Evolutionary conservation across 2,888 invertebrate species (phyloP).

Genomic region (Campoplex capitator): DNA sequence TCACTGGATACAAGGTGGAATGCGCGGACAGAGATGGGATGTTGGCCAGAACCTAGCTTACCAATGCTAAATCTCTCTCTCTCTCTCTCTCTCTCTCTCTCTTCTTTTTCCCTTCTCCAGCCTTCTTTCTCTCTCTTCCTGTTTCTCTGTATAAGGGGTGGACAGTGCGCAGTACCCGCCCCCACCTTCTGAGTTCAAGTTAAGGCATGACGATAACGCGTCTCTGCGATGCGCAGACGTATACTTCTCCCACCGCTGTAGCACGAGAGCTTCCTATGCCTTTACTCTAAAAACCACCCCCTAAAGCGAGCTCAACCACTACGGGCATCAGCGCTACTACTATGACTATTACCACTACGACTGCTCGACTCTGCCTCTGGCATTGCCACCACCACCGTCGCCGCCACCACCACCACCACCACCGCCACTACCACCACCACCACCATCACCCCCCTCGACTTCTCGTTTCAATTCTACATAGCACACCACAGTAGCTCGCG

Average conservation of each 20-base stretch:
- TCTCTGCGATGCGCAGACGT: constrained; percentile 67
- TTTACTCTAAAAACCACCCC: constrained; percentile 80
- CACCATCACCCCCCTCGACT: constrained; percentile 77
- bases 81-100: constrained; percentile 39
- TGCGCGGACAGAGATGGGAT: constrained; percentile 65
- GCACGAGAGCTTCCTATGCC: constrained; percentile 77
- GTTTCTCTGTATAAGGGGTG: constrained; percentile 78
- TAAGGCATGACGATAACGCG: constrained; percentile 72
- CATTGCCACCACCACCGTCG: constrained; percentile 67
- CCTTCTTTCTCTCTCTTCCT: constrained; percentile 37
- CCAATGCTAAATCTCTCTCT: constrained; percentile 64
- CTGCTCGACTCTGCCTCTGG: constrained; percentile 58
- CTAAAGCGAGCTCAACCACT: constrained; percentile 62
- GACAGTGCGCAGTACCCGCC: constrained; percentile 84
- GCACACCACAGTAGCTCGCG: constrained; percentile 83
- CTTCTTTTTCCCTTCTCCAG: not conserved
- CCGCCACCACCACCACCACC: too few species aligned
- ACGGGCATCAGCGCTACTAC: constrained; percentile 64
- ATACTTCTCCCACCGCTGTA: constrained; percentile 45
- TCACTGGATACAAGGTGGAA: constrained; percentile 58
- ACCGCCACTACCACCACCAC: too few species aligned
- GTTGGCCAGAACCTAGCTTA: constrained; percentile 74
- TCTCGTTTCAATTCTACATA: constrained; percentile 80
- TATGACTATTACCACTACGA: constrained; percentile 43
- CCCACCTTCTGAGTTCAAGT: constrained; percentile 79